Conservation (phyloP, 2,113 vertebrate genomes). For the Puma concolor region DNA sequence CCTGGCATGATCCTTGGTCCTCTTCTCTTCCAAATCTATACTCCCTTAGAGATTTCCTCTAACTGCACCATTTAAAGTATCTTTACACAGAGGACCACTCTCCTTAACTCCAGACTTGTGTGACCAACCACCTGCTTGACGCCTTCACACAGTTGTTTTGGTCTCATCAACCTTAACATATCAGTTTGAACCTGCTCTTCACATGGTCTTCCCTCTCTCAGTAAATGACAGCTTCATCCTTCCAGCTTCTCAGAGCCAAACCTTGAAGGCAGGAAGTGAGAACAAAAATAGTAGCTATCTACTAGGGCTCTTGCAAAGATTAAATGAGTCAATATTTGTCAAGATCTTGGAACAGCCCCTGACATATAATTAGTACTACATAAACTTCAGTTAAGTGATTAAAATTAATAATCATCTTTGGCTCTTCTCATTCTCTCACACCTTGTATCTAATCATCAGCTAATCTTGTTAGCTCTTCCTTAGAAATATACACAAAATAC, state of each 20-base stretch:
- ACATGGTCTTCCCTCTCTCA: background rate
- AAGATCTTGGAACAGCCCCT: slow-evolving; percentile 21
- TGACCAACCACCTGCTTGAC: background rate
- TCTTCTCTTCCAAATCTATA: background rate
- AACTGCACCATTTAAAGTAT: background rate
- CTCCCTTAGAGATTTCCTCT: background rate
- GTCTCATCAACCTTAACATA: background rate
- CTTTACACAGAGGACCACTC: background rate
- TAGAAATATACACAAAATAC: background rate
- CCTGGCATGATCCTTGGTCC: background rate
- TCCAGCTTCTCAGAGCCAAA: background rate
- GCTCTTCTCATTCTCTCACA: background rate
- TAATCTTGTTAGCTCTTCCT: background rate
- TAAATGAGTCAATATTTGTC: slow-evolving; percentile 25
- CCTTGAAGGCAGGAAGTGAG: background rate
- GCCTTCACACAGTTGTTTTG: background rate
- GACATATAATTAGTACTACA: background rate
- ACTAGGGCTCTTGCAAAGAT: background rate
- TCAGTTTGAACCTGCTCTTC: background rate
- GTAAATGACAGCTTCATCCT: background rate
- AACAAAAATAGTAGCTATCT: background rate
- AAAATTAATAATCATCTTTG: slow-evolving; percentile 11
- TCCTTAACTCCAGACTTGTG: background rate
- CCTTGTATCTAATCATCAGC: background rate
- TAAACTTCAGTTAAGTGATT: slow-evolving; percentile 52